A percentile compares a stretch with the other conserved stretches of the same genome.
phyloP scores from a whole-genome alignment of 1,140 invertebrate species.

The Parasteatoda tepidariorum region DNA sequence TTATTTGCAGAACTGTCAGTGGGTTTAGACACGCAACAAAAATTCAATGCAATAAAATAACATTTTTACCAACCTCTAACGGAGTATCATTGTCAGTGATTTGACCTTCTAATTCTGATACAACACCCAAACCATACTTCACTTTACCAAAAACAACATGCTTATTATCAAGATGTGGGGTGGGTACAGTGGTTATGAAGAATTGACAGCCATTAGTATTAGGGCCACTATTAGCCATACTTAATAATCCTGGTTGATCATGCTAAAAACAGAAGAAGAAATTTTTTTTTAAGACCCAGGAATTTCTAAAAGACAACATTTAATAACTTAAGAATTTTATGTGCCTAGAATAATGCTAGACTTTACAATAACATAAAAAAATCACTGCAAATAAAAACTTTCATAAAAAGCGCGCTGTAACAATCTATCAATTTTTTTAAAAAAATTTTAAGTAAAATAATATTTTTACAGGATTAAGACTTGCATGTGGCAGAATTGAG shows the following conservation, averaged over 20 bases:
- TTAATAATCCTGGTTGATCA: constrained; percentile 77
- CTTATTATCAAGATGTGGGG: constrained; percentile 85
- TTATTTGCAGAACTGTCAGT: too few species aligned
- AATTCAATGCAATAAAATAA: too few species aligned
- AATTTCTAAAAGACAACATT: too few species aligned
- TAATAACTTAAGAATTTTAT: too few species aligned
- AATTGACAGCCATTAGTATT: constrained; percentile 95
- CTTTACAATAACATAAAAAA: neutral
- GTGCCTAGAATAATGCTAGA: neutral
- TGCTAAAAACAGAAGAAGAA: constrained; percentile 69
- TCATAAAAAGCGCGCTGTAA: too few species aligned
- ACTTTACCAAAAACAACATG: constrained; percentile 93
- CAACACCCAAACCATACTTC: constrained; percentile 76
- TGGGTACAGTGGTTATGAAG: constrained; percentile 88
- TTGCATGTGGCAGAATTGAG: too few species aligned
- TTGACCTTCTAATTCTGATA: constrained; percentile 76
- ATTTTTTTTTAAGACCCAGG: too few species aligned
- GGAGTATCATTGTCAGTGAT: constrained; percentile 66
- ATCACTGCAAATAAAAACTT: too few species aligned
- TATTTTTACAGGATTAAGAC: too few species aligned
- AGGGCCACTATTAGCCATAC: constrained; percentile 91
- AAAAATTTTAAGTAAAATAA: too few species aligned
- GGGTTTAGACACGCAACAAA: too few species aligned
- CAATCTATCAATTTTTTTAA: too few species aligned
- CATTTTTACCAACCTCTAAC: constrained; percentile 61